These are phyloP conservation scores for Felis chaus DNA, from an alignment of 2,113 vertebrate species.

Conservation along the genomic window DNA sequence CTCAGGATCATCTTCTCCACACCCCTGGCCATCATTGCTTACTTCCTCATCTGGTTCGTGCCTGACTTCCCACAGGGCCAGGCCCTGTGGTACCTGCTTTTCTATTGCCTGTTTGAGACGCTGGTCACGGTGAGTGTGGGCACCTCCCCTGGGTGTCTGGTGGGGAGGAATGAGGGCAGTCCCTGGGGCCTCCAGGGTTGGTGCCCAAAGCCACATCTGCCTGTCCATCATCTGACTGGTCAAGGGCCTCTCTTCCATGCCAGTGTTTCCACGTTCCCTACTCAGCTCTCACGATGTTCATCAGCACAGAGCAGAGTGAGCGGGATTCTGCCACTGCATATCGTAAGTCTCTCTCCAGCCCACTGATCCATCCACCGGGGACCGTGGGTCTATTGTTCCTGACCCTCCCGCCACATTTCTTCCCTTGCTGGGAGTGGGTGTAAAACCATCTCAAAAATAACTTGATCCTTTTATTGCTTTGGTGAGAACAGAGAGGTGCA, in stretches of 20 bases:
- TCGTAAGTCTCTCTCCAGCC: slow-evolving; percentile 84
- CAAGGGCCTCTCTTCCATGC: slow-evolving; percentile 36
- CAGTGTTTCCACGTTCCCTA: slow-evolving; percentile 99
- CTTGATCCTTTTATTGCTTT: not conserved
- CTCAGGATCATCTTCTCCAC: slow-evolving; percentile 94
- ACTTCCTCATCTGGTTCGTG: slow-evolving; percentile 96
- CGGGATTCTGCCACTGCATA: slow-evolving; percentile 96
- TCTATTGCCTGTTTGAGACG: slow-evolving; percentile 97
- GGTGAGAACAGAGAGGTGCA: not conserved
- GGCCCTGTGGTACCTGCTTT: slow-evolving; percentile 93
- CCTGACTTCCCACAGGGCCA: slow-evolving; percentile 89
- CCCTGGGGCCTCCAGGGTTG: not conserved
- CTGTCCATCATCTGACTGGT: not conserved
- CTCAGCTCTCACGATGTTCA: slow-evolving; percentile 98
- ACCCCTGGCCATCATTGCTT: slow-evolving; percentile 91
- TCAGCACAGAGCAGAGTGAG: slow-evolving; percentile 95
- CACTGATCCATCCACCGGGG: not conserved
- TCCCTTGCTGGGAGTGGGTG: not conserved
- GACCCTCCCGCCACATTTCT: not conserved
- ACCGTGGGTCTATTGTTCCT: not conserved
- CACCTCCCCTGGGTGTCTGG: not conserved
- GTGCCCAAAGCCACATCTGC: not conserved
- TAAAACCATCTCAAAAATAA: slow-evolving; percentile 7
- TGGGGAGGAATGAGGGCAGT: not conserved
- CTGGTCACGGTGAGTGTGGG: slow-evolving; percentile 92